These are phyloP conservation scores for Oophaga pumilio DNA, from an alignment of 2,113 vertebrate genomes.

Conservation along the genomic window DNA sequence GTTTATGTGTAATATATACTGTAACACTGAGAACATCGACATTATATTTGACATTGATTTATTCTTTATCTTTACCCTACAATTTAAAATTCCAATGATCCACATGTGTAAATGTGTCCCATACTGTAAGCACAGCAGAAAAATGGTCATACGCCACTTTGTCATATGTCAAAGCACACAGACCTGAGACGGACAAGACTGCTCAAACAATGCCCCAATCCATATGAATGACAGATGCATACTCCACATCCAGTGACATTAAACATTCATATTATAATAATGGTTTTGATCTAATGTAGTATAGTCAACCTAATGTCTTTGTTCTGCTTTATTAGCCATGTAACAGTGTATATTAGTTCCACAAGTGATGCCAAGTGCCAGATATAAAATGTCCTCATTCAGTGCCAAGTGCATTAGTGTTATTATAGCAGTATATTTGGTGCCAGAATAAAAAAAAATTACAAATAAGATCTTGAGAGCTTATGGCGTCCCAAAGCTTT, in stretches of 20 bases:
- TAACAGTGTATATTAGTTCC: not conserved
- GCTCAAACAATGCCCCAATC: not conserved
- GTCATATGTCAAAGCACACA: not conserved
- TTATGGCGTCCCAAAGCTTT: not conserved
- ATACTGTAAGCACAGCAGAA: not conserved
- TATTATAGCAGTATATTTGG: not conserved
- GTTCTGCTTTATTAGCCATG: constrained; percentile 5
- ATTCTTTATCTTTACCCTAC: no score
- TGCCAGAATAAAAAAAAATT: not conserved
- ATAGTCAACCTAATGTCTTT: not conserved
- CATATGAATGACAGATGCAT: not conserved
- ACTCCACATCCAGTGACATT: not conserved
- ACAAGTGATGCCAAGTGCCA: not conserved
- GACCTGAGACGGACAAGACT: not conserved
- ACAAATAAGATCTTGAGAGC: not conserved
- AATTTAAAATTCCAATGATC: no score
- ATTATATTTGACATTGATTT: no score
- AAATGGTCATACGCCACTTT: not conserved
- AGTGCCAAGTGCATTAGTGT: constrained; percentile 1
- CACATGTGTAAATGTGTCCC: not conserved
- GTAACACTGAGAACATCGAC: not conserved
- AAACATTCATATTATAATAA: not conserved
- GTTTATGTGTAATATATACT: not conserved
- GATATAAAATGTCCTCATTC: not conserved
- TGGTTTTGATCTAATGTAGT: not conserved